Evolutionary conservation across 1,140 invertebrate species (phyloP).

Genomic region (Calosoma granatense): DNA sequence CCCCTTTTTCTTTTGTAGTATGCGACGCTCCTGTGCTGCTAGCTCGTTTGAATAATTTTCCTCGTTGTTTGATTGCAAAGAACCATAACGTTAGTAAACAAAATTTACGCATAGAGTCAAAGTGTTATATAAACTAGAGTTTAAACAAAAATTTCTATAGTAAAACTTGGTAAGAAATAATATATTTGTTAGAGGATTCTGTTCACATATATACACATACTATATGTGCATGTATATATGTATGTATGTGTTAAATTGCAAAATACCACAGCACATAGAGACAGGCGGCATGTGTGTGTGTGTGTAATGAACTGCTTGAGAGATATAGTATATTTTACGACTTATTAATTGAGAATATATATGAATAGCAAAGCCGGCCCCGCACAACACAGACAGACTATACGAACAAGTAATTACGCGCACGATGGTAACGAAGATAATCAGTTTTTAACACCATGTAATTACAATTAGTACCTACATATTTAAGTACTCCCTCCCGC

Average conservation of each 20-base stretch:
- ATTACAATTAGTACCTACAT: conserved; percentile 7
- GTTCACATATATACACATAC: too few species aligned
- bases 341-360: neutral
- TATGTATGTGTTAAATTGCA: too few species aligned
- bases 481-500: neutral
- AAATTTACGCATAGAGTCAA: too few species aligned
- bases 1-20: too few species aligned
- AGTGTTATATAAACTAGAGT: too few species aligned
- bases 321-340: neutral
- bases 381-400: neutral
- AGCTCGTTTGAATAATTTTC: too few species aligned
- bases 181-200: too few species aligned
- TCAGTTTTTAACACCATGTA: conserved; percentile 9
- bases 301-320: neutral
- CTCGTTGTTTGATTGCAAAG: too few species aligned
- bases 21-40: too few species aligned
- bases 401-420: neutral
- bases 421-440: conserved; percentile 1
- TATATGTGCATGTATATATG: neutral
- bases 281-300: neutral
- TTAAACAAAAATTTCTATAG: too few species aligned
- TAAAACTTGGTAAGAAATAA: too few species aligned
- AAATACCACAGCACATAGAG: neutral
- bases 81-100: too few species aligned
- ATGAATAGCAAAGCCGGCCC: neutral